Conservation (phyloP, 2,797 vertebrate genomes). For the Periophthalmus magnuspinnatus region DNA sequence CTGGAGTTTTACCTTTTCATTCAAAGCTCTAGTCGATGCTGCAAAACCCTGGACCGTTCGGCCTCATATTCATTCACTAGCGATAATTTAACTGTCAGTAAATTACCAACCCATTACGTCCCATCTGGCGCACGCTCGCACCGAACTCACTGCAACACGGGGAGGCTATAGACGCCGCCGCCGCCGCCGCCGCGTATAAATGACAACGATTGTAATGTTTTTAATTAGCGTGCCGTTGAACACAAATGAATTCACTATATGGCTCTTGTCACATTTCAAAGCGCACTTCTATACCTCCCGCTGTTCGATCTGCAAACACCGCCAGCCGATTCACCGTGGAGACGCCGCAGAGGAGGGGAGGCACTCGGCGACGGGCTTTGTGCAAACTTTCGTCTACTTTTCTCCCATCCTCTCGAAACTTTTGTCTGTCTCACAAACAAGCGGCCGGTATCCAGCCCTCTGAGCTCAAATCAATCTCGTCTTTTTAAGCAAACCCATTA, state of each 20-base stretch:
- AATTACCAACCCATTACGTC: no score
- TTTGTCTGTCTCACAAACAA: constrained; percentile 21
- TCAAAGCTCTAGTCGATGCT: no score
- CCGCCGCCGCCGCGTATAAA: background rate
- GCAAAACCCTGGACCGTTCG: no score
- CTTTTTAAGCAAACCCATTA: constrained; percentile 74
- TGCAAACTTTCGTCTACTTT: constrained; percentile 44
- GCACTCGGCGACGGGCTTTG: constrained; percentile 54
- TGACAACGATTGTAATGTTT: background rate
- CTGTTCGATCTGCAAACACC: constrained; percentile 61
- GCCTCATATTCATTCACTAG: no score
- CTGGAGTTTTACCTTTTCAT: no score
- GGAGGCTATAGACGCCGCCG: background rate
- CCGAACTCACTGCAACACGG: background rate
- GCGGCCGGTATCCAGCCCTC: constrained; percentile 30
- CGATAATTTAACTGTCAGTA: no score
- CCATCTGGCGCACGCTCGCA: no score
- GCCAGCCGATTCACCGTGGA: constrained; percentile 61
- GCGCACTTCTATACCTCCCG: constrained; percentile 34
- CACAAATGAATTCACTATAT: background rate
- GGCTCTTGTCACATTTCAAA: background rate
- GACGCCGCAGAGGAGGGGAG: constrained; percentile 56
- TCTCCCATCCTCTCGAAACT: constrained; percentile 15
- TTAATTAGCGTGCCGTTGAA: background rate
- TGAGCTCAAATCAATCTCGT: constrained; percentile 73